Evolutionary conservation across 2,113 vertebrate genomes (phyloP), one percentile per base, ranked within the genome.

Genomic region (Callospermophilus lateralis): DNA sequence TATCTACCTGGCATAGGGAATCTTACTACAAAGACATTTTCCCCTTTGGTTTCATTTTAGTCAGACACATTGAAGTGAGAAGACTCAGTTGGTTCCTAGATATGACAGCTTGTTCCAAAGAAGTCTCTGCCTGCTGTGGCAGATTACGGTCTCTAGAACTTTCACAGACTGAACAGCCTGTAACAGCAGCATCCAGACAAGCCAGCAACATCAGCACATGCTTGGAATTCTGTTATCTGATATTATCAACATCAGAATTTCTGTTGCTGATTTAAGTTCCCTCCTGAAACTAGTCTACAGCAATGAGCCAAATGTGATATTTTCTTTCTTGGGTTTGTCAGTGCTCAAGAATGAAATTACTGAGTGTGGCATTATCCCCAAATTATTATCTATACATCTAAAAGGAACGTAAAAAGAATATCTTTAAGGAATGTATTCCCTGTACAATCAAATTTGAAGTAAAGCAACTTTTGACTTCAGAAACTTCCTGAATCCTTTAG

Each of bases 381-480:
- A 85, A 85, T 26, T 76, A 30, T n/a, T 76, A 89, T 72, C 42
- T 74, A 19, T 90, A 96, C 13, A 89, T 80, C n/a, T 34, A 94
- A 93, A 88, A 68, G 94, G 77, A 96, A 88, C 45, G 96, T 84
- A 68, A 80, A 78, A 53, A 73, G 28, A 96, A 92, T 92, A 97
- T 96, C 86, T 97, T 97, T 51, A 96, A 88, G n/a, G 78, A 97
- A 55, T 89, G 24, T 95, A 97, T 28, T 88, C 39, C 28, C 42
- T n/a, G 4, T 74, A 53, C 34, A 70, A 68, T 84, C 37, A 97
- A 92, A 34, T 68, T 89, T 96, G 87, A 97, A 94, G 74, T 30
- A 37, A 96, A 93, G 87, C 85, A 98, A 96, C 17, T 87, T 98
- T n/a, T 91, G 17, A 63, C 79, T 98, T 84, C 89, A 92, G 97